Evolutionary conservation across 2,113 vertebrate species (phyloP).

Genomic region (Kobus ellipsiprymnus): DNA sequence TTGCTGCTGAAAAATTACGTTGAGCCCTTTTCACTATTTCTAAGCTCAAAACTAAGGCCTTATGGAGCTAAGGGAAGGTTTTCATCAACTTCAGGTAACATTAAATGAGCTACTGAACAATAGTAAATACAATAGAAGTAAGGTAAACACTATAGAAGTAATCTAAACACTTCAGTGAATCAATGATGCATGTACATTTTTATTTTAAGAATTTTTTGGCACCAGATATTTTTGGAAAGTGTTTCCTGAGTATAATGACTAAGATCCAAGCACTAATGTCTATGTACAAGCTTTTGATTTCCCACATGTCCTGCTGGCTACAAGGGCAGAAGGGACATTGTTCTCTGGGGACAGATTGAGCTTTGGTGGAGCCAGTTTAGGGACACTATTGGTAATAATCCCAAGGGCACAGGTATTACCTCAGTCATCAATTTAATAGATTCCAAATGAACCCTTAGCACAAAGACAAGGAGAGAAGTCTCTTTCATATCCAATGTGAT

Average conservation of each 20-base stretch:
- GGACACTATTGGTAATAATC: not conserved
- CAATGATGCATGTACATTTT: not conserved
- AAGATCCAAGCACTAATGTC: not conserved
- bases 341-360: not conserved
- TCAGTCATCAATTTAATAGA: not conserved
- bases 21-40: not conserved
- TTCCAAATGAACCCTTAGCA: not conserved
- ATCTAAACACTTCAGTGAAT: not conserved
- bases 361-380: not conserved
- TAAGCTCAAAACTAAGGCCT: not conserved
- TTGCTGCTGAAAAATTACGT: not conserved
- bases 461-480: not conserved
- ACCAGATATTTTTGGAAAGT: not conserved
- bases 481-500: not conserved
- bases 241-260: not conserved
- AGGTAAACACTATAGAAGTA: not conserved
- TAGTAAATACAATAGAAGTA: not conserved
- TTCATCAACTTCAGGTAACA: not conserved
- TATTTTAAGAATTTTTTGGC: slow-evolving; percentile 5
- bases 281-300: not conserved
- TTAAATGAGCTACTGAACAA: not conserved
- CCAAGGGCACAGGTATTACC: not conserved
- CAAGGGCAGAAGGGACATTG: not conserved
- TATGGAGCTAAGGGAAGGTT: not conserved
- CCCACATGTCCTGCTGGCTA: not conserved